A percentile compares a stretch with the other conserved stretches of the same genome.
Evolutionary conservation across 1,140 invertebrate species (phyloP).

Genomic region (Sweltsa coloradensis): DNA sequence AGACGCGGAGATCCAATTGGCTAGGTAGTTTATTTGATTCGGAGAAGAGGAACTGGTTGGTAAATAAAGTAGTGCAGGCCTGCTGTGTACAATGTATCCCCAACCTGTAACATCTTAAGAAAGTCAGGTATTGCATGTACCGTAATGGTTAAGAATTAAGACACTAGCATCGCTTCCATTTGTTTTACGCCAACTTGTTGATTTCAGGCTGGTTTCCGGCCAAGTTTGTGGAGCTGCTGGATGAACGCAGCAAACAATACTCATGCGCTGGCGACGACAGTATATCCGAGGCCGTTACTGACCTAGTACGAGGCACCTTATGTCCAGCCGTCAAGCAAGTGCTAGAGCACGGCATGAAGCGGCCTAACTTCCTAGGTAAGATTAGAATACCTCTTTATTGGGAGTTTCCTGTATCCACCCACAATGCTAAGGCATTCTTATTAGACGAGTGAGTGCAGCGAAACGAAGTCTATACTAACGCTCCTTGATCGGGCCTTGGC

Average conservation of each 20-base stretch:
- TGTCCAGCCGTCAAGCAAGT: constrained; percentile 91
- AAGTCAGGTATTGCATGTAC: not conserved
- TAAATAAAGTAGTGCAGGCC: no score
- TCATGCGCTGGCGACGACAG: constrained; percentile 94
- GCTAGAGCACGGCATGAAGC: constrained; percentile 90
- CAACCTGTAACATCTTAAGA: no score
- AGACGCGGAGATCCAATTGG: no score
- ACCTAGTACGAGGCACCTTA: constrained; percentile 87
- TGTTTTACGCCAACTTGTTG: no score
- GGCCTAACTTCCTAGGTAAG: constrained; percentile 58
- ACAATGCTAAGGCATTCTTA: no score
- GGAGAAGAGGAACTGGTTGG: no score
- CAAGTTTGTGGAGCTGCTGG: constrained; percentile 92
- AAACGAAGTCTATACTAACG: no score
- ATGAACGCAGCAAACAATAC: constrained; percentile 95
- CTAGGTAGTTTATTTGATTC: no score
- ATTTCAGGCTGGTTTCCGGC: constrained; percentile 93
- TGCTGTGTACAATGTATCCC: no score
- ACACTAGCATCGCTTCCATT: not conserved
- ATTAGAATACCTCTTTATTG: constrained; percentile 4
- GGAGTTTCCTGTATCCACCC: no score
- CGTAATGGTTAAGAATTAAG: not conserved
- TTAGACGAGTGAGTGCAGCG: no score
- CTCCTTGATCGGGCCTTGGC: no score
- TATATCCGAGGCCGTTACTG: constrained; percentile 89